Base-by-base conservation (phyloP, 2,113 vertebrate genomes). In the Casuarius casuarius region DNA sequence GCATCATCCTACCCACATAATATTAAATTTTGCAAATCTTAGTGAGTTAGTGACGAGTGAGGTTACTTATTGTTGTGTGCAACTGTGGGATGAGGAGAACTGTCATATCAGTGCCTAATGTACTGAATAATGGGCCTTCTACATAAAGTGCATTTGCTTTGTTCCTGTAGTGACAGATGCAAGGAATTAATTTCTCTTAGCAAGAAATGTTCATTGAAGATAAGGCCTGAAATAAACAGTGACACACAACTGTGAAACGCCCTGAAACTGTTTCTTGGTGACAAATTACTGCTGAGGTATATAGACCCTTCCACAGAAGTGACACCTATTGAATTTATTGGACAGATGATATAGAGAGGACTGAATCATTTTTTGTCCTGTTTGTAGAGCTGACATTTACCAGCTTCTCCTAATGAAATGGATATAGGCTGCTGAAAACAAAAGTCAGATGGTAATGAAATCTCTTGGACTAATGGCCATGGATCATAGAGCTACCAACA, bases 111-210 rank as follows among this genome's bases (percentile, higher is more conserved):
- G 84, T 92, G 74, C 89, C 84, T 96, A 96, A 96, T 89, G 87
- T 93, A 91, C 93, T 97, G 92, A 97, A 96, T 97, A 97, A 95
- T 93, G 87, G 90, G 56, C 67, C 84, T 89, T 95, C 77, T 84
- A 79, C 95, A 73, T 92, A 87, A 80, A 95, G 92, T 84, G 56
- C 93, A 72, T 97, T 96, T 93, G 79, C 94, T 97, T 97, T 97
- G 77, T 96, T 95, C 92, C 90, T 85, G 77, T 87, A 96, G 96
- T 97, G 95, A 98, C 96, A 97, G 94, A 98, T 87, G 86, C 88
- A 96, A 87, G 70, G 89, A 97, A 97, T 98, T 97, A 97, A 97
- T 98, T 98, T 95, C 87, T 97, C 86, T 95, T 93, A 95, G 87
- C 75, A 95, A 96, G 95, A 97, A 96, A 96, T 91, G 90, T 95